phyloP scores from a whole-genome alignment of 1,140 invertebrate species.

The Drosophila mayri region DNA sequence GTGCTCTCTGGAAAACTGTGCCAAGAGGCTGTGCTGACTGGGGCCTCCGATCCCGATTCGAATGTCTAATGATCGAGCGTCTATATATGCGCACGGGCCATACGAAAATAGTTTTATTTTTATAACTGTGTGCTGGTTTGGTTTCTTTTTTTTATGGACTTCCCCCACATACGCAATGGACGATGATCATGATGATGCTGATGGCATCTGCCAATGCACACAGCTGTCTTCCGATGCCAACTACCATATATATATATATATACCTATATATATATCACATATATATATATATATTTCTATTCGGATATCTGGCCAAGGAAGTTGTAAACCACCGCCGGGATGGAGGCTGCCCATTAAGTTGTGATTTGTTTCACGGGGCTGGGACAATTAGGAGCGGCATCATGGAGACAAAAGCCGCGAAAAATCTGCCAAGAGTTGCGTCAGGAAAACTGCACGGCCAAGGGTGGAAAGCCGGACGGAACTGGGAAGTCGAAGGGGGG shows the following conservation, averaged over 20 bases:
- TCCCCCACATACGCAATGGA: slow-evolving; percentile 71
- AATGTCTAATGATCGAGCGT: slow-evolving; percentile 48
- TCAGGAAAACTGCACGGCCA: slow-evolving; percentile 20
- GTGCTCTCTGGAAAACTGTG: slow-evolving; percentile 73
- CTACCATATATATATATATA: slow-evolving; percentile 31
- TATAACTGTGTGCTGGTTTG: slow-evolving; percentile 81
- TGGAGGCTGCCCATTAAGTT: slow-evolving; percentile 59
- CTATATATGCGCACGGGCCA: slow-evolving; percentile 64
- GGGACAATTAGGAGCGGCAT: slow-evolving; percentile 12
- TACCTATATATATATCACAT: slow-evolving; percentile 5
- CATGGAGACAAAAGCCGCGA: slow-evolving; percentile 51
- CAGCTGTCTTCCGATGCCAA: slow-evolving; percentile 77
- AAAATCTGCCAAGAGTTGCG: slow-evolving; percentile 30
- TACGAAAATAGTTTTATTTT: slow-evolving; percentile 82
- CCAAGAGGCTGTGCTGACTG: slow-evolving; percentile 55
- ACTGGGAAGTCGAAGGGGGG: slow-evolving; percentile 3
- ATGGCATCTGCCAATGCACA: slow-evolving; percentile 72
- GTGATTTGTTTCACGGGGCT: slow-evolving; percentile 67
- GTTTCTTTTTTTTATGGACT: slow-evolving; percentile 79
- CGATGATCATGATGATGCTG: slow-evolving; percentile 48
- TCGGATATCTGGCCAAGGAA: slow-evolving; percentile 59
- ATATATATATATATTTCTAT: slow-evolving; percentile 25
- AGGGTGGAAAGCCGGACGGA: slow-evolving; percentile 35
- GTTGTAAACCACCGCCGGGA: slow-evolving; percentile 62
- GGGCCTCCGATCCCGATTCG: slow-evolving; percentile 24